Conservation (phyloP, 1,140 invertebrate species). For the Neodiprion pinetum region DNA sequence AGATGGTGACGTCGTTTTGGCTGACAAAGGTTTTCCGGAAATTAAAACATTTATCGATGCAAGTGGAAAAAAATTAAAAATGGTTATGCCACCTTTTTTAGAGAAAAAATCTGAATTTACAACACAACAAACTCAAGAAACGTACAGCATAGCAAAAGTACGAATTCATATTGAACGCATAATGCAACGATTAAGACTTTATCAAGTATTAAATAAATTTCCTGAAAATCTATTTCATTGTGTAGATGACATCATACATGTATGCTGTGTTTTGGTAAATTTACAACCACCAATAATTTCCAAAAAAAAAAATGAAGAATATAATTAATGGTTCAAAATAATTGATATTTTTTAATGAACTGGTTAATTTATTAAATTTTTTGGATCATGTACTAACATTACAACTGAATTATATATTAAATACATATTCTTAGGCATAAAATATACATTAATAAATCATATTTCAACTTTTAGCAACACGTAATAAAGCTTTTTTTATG, state of each 20-base stretch:
- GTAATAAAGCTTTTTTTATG: neutral
- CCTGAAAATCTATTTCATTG: conserved; percentile 24
- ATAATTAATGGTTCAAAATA: neutral
- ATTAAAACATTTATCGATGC: conserved; percentile 37
- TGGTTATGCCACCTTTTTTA: conserved; percentile 47
- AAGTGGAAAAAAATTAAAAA: conserved; percentile 29
- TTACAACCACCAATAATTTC: conserved; percentile 1
- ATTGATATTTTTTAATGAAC: too few relatives aligned
- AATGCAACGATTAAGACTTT: conserved; percentile 43
- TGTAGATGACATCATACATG: conserved; percentile 26
- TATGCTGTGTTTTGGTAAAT: conserved; percentile 30
- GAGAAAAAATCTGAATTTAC: conserved; percentile 29
- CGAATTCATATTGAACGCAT: conserved; percentile 49
- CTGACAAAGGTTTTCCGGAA: conserved; percentile 53
- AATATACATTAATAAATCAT: neutral
- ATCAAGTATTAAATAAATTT: conserved; percentile 39
- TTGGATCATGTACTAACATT: too few relatives aligned
- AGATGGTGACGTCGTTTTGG: conserved; percentile 51
- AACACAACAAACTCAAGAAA: conserved; percentile 38
- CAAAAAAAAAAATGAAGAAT: conserved; percentile 15
- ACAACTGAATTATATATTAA: too few relatives aligned
- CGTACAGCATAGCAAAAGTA: conserved; percentile 43
- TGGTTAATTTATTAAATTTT: too few relatives aligned
- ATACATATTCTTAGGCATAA: too few relatives aligned
- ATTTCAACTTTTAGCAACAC: neutral